A percentile compares a stretch with the other conserved stretches of the same genome.
Evolutionary conservation across 2,888 invertebrate genomes (phyloP).

Genomic region (Apamea monoglypha): DNA sequence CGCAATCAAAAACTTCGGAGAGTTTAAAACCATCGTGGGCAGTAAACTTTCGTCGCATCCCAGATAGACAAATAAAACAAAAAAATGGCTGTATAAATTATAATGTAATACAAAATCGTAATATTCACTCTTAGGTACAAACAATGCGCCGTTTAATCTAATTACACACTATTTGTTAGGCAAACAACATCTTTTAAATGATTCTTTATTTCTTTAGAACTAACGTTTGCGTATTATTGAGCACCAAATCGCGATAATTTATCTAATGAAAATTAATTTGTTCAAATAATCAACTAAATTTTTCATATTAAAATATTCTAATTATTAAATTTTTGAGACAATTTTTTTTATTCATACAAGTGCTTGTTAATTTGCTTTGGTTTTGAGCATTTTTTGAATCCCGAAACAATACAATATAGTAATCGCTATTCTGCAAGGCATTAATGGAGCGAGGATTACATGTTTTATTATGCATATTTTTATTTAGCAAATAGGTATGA

Average conservation of each 20-base stretch:
- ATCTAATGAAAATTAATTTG: conserved; percentile 17
- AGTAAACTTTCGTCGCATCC: neutral
- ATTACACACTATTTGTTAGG: conserved; percentile 47
- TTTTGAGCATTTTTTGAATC: conserved; percentile 9
- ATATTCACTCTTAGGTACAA: conserved; percentile 69
- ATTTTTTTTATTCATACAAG: neutral
- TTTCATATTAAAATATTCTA: neutral
- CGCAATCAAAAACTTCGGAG: neutral
- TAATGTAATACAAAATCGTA: conserved; percentile 76
- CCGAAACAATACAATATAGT: conserved; percentile 8
- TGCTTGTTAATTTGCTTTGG: neutral
- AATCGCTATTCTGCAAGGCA: neutral
- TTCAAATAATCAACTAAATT: neutral
- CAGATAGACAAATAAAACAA: conserved; percentile 66
- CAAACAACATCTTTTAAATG: conserved; percentile 32
- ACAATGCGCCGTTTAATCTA: conserved; percentile 57
- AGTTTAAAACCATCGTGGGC: neutral
- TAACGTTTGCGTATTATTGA: conserved; percentile 47
- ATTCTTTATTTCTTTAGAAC: conserved; percentile 12
- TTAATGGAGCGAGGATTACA: neutral
- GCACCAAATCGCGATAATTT: conserved; percentile 49
- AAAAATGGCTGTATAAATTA: conserved; percentile 71
- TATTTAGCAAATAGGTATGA: neutral
- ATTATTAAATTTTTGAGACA: neutral
- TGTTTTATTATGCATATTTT: conserved; percentile 23